phyloP scores from a whole-genome alignment of 2,113 vertebrate genomes.

The Grus americana region DNA sequence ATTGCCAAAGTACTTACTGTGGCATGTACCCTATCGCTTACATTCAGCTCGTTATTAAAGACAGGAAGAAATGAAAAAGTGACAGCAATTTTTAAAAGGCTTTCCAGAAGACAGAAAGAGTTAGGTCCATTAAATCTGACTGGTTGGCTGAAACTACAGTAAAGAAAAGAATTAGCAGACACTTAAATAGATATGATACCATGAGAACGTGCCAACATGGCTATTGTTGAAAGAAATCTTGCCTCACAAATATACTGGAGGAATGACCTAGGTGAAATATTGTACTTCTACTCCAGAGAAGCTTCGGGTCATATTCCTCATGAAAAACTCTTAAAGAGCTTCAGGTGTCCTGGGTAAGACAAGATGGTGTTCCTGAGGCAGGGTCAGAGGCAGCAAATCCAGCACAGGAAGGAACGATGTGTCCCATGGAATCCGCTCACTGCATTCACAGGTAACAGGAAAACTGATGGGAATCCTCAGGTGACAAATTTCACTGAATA shows the following conservation, averaged over 20 bases:
- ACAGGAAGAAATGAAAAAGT: neutral
- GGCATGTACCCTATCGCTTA: neutral
- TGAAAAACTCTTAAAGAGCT: neutral
- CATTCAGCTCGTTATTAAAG: neutral
- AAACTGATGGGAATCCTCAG: neutral
- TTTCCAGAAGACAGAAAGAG: neutral
- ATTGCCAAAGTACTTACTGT: neutral
- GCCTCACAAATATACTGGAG: neutral
- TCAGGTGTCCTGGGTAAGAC: neutral
- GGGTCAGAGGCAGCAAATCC: neutral
- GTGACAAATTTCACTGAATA: neutral
- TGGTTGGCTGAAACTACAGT: neutral
- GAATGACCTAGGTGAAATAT: neutral
- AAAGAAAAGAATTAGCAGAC: neutral
- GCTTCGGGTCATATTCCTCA: neutral
- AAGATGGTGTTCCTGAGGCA: neutral
- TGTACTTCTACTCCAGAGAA: neutral
- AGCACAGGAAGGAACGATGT: accelerated
- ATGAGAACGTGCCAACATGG: neutral
- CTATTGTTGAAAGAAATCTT: neutral
- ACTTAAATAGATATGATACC: neutral
- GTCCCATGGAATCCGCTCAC: neutral
- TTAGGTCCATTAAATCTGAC: neutral
- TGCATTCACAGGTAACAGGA: neutral
- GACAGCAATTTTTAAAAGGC: neutral